A percentile compares a stretch with the other conserved stretches of the same genome.
These are phyloP conservation scores for Drosophila parthenogenetica DNA, from an alignment of 2,888 invertebrate genomes.

Conservation along the genomic window DNA sequence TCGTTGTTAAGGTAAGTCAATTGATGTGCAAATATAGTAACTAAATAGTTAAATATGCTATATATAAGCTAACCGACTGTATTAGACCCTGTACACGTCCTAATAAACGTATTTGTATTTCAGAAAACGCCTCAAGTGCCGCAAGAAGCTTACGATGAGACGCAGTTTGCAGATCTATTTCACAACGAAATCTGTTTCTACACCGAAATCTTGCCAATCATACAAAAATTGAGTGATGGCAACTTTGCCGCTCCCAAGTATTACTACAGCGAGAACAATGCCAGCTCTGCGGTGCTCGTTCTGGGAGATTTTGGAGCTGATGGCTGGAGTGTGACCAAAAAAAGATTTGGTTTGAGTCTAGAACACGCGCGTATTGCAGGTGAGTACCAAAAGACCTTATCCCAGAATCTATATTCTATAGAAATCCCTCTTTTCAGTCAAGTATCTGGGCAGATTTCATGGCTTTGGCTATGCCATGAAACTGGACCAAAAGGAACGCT, in stretches of 20 bases:
- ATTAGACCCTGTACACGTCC: no score
- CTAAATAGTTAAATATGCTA: not conserved
- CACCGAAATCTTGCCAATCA: conserved; percentile 75
- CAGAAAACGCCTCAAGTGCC: conserved; percentile 82
- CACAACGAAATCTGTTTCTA: conserved; percentile 82
- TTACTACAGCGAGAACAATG: conserved; percentile 75
- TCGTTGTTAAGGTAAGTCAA: conserved; percentile 78
- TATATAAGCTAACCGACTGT: no score
- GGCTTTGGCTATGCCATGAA: conserved; percentile 82
- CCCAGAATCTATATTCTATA: not conserved
- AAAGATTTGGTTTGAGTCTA: conserved; percentile 75
- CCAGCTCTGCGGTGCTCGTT: conserved; percentile 71
- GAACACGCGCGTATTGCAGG: conserved; percentile 82
- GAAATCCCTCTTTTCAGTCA: conserved; percentile 37
- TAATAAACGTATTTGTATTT: no score
- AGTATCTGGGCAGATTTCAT: conserved; percentile 82
- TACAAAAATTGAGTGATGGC: conserved; percentile 58
- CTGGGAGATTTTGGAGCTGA: conserved; percentile 78
- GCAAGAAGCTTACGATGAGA: conserved; percentile 61
- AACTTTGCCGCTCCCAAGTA: conserved; percentile 74
- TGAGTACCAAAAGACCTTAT: conserved; percentile 17
- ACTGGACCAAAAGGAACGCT: conserved; percentile 60
- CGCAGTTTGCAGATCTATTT: conserved; percentile 78
- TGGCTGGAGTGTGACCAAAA: conserved; percentile 77
- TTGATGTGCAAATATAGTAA: not conserved